A percentile compares a stretch with the other conserved stretches of the same genome.
Evolutionary conservation across 2,797 vertebrate genomes (phyloP).

Genomic region (Cuculus canorus): DNA sequence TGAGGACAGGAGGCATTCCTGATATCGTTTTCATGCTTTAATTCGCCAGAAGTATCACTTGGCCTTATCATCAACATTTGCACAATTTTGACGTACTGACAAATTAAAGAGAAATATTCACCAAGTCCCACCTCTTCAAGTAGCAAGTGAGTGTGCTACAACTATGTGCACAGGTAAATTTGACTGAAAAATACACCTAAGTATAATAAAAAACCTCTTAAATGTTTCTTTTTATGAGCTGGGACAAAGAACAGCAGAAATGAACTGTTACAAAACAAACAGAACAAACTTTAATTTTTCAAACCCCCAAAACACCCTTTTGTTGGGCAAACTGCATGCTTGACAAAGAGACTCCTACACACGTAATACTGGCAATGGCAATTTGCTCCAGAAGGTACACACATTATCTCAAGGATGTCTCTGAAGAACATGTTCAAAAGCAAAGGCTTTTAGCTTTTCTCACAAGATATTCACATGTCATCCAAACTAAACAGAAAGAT

Average conservation of each 20-base stretch:
- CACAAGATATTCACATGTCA: background rate
- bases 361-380: rapidly evolving
- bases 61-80: background rate
- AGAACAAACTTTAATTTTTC: background rate
- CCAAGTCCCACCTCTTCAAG: background rate
- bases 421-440: background rate
- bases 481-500: background rate
- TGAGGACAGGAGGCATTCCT: background rate
- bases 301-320: background rate
- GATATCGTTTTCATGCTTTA: background rate
- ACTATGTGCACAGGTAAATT: background rate
- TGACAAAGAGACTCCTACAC: background rate
- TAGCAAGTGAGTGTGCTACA: background rate
- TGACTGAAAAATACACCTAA: background rate
- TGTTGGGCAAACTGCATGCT: background rate
- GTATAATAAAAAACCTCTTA: background rate
- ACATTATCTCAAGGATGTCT: background rate
- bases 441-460: background rate
- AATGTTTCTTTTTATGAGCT: background rate
- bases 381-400: background rate
- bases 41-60: background rate
- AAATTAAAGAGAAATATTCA: background rate
- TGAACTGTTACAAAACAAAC: background rate
- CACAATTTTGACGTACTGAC: background rate
- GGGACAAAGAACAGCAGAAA: background rate